Percentiles rank a stretch among this genome's conserved stretches.
phyloP scores from a whole-genome alignment of 1,140 invertebrate species.

The Teleopsis dalmanni region DNA sequence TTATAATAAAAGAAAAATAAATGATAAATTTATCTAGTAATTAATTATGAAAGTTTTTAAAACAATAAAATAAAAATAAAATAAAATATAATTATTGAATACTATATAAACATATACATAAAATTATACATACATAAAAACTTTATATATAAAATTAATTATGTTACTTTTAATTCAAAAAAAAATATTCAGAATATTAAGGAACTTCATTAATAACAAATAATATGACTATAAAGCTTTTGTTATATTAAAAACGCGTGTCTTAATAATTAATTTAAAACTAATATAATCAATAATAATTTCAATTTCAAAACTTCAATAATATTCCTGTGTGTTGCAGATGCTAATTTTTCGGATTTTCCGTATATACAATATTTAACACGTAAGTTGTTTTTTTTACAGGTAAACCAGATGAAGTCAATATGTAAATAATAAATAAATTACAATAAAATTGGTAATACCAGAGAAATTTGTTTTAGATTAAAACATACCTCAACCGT shows the following conservation, averaged over 20 bases:
- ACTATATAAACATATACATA: no score
- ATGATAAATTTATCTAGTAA: neutral
- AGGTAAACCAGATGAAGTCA: no score
- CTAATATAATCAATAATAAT: constrained; percentile 1
- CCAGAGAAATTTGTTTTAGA: no score
- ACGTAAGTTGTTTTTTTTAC: constrained; percentile 56
- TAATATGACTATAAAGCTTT: constrained; percentile 1
- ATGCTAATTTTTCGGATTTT: constrained; percentile 58
- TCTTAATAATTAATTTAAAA: constrained; percentile 8
- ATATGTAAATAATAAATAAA: no score
- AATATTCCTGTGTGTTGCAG: constrained; percentile 44
- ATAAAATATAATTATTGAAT: no score
- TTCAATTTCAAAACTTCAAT: constrained; percentile 1
- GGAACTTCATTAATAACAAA: neutral
- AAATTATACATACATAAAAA: no score
- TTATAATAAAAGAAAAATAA: constrained; percentile 1
- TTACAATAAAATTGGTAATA: no score
- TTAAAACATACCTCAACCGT: no score
- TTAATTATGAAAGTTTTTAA: neutral
- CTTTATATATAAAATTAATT: neutral
- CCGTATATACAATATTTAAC: constrained; percentile 59
- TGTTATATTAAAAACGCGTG: constrained; percentile 3
- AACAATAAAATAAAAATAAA: neutral
- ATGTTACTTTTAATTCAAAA: neutral
- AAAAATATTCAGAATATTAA: neutral